Percentiles rank a stretch among this genome's conserved stretches.
These are phyloP conservation scores for Spondyliosoma cantharus DNA, from an alignment of 2,797 vertebrate species.

Conservation along the genomic window DNA sequence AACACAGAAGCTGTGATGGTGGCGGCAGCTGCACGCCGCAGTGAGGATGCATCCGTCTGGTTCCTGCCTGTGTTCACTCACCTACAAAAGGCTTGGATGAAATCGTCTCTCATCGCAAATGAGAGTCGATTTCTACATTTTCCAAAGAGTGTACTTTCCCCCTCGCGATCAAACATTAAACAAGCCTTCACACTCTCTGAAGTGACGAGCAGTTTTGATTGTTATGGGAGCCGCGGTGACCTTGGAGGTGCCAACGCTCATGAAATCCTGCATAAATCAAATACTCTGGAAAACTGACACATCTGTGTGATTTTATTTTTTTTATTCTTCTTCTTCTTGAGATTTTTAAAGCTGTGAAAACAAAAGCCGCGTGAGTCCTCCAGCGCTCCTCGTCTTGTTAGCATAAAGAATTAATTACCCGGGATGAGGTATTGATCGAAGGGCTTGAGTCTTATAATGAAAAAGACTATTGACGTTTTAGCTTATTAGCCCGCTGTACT, in stretches of 20 bases:
- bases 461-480: slow-evolving; percentile 52
- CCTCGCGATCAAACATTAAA: slow-evolving; percentile 41
- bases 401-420: slow-evolving; percentile 54
- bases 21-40: slow-evolving; percentile 45
- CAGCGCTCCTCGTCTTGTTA: slow-evolving; percentile 33
- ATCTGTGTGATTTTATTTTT: slow-evolving; percentile 24
- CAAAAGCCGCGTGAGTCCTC: slow-evolving; percentile 17
- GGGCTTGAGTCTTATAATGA: slow-evolving; percentile 54
- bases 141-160: slow-evolving; percentile 6
- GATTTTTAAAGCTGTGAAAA: slow-evolving; percentile 29
- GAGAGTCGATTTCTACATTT: slow-evolving; percentile 26
- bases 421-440: slow-evolving; percentile 62
- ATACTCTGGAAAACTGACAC: not conserved
- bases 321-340: not conserved
- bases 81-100: slow-evolving; percentile 14
- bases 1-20: slow-evolving; percentile 46
- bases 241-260: slow-evolving; percentile 44
- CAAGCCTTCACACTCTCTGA: slow-evolving; percentile 20
- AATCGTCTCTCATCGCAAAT: slow-evolving; percentile 29
- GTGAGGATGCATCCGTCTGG: slow-evolving; percentile 33
- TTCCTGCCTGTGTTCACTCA: slow-evolving; percentile 42
- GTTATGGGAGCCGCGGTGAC: slow-evolving; percentile 38
- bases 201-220: slow-evolving; percentile 48
- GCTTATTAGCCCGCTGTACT: slow-evolving; percentile 31
- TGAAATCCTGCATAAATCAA: slow-evolving; percentile 45